Conservation (phyloP, 2,888 invertebrate genomes). For the Fragum fragum region DNA sequence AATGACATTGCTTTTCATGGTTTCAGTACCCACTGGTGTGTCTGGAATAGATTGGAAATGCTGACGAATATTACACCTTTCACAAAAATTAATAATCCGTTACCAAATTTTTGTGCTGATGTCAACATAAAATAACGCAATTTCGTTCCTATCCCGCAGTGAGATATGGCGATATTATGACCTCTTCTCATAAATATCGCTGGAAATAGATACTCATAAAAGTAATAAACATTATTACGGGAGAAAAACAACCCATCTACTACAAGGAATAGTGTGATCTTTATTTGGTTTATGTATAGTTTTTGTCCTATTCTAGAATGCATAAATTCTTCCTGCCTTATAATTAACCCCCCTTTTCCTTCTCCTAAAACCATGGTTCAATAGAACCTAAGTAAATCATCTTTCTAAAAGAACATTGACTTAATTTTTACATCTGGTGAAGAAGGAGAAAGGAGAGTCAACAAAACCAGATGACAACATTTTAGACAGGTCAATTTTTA, state of each 20-base stretch:
- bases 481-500: too few species aligned
- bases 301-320: not conserved
- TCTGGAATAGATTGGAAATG: not conserved
- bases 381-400: too few species aligned
- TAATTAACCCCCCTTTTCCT: not conserved
- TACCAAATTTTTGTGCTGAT: slow-evolving; percentile 5
- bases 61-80: not conserved
- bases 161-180: slow-evolving; percentile 6
- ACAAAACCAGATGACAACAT: too few species aligned
- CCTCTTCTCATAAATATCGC: not conserved
- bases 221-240: slow-evolving; percentile 9
- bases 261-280: not conserved
- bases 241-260: not conserved
- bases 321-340: not conserved
- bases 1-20: too few species aligned
- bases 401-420: too few species aligned
- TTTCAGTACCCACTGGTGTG: too few species aligned
- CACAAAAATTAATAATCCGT: not conserved
- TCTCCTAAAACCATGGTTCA: too few species aligned
- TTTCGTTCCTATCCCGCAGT: slow-evolving; percentile 1
- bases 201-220: slow-evolving; percentile 15
- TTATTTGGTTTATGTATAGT: not conserved
- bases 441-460: too few species aligned
- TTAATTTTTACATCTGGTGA: too few species aligned
- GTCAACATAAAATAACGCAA: not conserved